Conservation (phyloP, 2,888 invertebrate genomes). For the Hemistola chrysoprasaria region DNA sequence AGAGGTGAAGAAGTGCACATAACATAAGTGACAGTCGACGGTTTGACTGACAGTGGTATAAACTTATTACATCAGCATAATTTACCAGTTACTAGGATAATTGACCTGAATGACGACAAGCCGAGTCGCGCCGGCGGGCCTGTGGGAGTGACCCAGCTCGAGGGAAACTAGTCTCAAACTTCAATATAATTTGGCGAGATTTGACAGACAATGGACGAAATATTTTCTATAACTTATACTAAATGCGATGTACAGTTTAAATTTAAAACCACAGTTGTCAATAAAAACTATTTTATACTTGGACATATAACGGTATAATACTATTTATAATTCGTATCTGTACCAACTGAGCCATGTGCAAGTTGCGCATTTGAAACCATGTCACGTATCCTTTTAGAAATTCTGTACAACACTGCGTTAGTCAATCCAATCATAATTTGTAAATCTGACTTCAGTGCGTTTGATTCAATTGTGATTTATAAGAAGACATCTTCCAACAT, state of each 20-base stretch:
- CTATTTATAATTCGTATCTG: conserved; percentile 2
- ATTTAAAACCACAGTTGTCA: not conserved
- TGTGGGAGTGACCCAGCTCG: conserved; percentile 28
- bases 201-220: too few species aligned
- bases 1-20: too few species aligned
- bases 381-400: conserved; percentile 20
- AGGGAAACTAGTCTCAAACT: conserved; percentile 3
- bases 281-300: too few species aligned
- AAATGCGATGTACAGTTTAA: conserved; percentile 4
- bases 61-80: conserved; percentile 48
- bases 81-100: conserved; percentile 29
- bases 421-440: conserved; percentile 5
- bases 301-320: too few species aligned
- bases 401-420: conserved; percentile 7
- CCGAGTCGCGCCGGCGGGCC: conserved; percentile 10
- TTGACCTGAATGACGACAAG: conserved; percentile 65
- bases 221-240: too few species aligned
- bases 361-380: conserved; percentile 3
- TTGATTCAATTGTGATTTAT: too few species aligned
- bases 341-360: conserved; percentile 7
- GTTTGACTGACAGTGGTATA: conserved; percentile 44
- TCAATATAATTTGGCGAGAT: too few species aligned
- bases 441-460: too few species aligned
- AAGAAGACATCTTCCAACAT: too few species aligned
- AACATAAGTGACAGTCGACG: conserved; percentile 23